phyloP scores from a whole-genome alignment of 2,888 invertebrate species.

The Hyppa rectilinea region DNA sequence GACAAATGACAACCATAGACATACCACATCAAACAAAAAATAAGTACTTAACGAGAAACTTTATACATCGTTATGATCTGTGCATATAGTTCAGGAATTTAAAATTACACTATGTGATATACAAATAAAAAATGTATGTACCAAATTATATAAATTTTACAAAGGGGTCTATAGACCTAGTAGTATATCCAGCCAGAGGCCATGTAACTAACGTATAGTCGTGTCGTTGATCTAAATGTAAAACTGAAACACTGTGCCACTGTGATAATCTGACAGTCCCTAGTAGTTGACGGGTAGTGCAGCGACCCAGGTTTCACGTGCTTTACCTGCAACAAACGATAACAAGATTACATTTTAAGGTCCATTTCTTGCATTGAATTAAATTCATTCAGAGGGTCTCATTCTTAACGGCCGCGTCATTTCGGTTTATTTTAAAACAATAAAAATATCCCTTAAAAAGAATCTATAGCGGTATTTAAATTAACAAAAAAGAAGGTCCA shows the following conservation, averaged over 20 bases:
- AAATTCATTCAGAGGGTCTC: constrained; percentile 57
- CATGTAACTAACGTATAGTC: constrained; percentile 70
- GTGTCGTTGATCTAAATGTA: constrained; percentile 69
- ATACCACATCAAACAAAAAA: constrained; percentile 78
- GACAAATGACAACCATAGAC: constrained; percentile 80
- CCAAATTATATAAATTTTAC: constrained; percentile 78
- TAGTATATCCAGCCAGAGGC: constrained; percentile 75
- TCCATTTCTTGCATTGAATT: constrained; percentile 40
- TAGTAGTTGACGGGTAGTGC: constrained; percentile 73
- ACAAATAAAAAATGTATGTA: constrained; percentile 80
- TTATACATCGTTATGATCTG: constrained; percentile 81
- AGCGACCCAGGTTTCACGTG: constrained; percentile 84
- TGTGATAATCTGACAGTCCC: constrained; percentile 78
- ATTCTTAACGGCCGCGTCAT: constrained; percentile 63
- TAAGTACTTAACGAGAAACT: constrained; percentile 77
- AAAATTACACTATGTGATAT: constrained; percentile 81
- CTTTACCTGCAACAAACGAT: constrained; percentile 88
- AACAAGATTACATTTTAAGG: constrained; percentile 57
- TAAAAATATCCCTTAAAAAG: constrained; percentile 81
- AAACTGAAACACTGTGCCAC: constrained; percentile 85
- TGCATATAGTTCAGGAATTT: constrained; percentile 81
- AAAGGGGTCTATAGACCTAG: constrained; percentile 73
- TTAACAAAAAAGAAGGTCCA: constrained; percentile 86
- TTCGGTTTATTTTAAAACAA: constrained; percentile 70
- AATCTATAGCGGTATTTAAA: constrained; percentile 86